These are phyloP conservation scores for Agelas oroides DNA, from an alignment of 37 sponge, comb jelly and placozoan species.

Conservation along the genomic window DNA sequence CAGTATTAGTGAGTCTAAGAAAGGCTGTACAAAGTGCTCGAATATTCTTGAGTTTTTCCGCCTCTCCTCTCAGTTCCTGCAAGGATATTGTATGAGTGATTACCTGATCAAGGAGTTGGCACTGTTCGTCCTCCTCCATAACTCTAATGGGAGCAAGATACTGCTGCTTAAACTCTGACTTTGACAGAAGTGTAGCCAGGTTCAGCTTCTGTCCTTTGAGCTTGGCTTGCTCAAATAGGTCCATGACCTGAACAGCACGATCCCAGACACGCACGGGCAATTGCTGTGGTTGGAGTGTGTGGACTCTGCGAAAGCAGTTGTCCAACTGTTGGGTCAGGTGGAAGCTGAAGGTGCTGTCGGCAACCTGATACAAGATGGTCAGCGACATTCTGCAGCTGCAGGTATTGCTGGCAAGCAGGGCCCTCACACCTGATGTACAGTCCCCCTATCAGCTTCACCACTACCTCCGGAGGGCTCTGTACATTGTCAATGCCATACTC, in stretches of 20 bases:
- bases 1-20: background rate
- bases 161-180: slow-evolving; percentile 18
- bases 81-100: no score
- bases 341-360: no score
- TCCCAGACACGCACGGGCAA: slow-evolving; percentile 1
- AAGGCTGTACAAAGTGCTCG: slow-evolving; percentile 6
- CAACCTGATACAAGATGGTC: no score
- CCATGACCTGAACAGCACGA: slow-evolving; percentile 10
- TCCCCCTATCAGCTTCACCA: no score
- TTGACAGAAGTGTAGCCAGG: background rate
- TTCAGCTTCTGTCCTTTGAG: slow-evolving; percentile 21
- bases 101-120: background rate
- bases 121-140: background rate
- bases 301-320: no score
- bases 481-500: no score
- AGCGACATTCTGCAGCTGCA: no score
- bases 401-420: no score
- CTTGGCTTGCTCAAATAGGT: background rate
- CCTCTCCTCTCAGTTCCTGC: background rate
- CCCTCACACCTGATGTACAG: no score
- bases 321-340: no score
- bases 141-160: background rate
- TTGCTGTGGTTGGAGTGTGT: no score
- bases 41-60: background rate
- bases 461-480: no score